Evolutionary conservation across 1,140 invertebrate species (phyloP), one percentile per base, ranked within the genome.

Genomic region (Drosophila punjabiensis): DNA sequence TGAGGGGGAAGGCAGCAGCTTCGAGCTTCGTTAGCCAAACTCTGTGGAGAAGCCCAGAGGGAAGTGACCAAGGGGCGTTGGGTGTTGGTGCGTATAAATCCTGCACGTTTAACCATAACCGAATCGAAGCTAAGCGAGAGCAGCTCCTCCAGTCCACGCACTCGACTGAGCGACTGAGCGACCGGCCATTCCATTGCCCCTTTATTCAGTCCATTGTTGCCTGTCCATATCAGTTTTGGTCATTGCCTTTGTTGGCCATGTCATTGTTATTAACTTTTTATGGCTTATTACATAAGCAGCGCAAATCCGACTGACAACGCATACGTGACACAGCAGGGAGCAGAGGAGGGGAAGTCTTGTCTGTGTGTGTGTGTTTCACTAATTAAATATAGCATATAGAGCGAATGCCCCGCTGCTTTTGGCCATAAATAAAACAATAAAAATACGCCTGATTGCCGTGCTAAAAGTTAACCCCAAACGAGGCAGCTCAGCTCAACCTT

Each of bases 241-340:
- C 68, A 37, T 73, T 79, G 67, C 77, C 48, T 79, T 68, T 66
- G 79, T 76, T 63, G 81, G 28, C 85, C 74, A 79, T 84, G 85
- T 85, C 85, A 88, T 88, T 88, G 85, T 88, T 88, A 88, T 88
- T 88, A 88, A 88, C 85, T 88, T 85, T 88, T 89, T 88, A 88
- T 90, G 86, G 85, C 85, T 88, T 88, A 88, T 88, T 90, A 79
- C 79, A 88, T 88, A 88, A 88, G 86, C 86, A 79, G 67, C 82
- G 67, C 60, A 88, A 88, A 89, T 85, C 86, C 85, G 59, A 53
- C 56, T 74, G 71, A 68, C 85, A 81, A 74, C 74, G 77, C 79
- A 73, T 77, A 89, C 86, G 85, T 88, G 85, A 89, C 85, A 76
- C 64, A 74, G 67, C 81, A 50, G 37, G 9, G n/a, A n/a, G 11